A percentile compares a stretch with the other conserved stretches of the same genome.
These are phyloP conservation scores for Drosophila ohnishii DNA, from an alignment of 1,140 invertebrate species.

Conservation along the genomic window DNA sequence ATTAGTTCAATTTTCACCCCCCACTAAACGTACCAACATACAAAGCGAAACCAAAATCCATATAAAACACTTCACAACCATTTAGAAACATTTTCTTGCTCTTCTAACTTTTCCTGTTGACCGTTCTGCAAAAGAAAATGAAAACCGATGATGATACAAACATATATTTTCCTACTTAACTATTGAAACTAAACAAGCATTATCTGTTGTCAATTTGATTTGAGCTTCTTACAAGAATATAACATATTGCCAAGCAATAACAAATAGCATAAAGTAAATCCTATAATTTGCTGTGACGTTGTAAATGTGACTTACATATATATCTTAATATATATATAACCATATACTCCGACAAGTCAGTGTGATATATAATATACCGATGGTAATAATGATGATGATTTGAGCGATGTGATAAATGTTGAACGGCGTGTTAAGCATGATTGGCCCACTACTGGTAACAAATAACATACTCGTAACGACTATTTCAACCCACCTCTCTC, in stretches of 20 bases:
- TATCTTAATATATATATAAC: conserved; percentile 18
- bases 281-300: conserved; percentile 71
- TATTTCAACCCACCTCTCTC: conserved; percentile 49
- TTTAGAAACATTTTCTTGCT: conserved; percentile 52
- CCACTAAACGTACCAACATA: conserved; percentile 21
- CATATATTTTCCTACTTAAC: conserved; percentile 30
- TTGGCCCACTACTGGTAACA: conserved; percentile 83
- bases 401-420: conserved; percentile 76
- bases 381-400: conserved; percentile 62
- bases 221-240: conserved; percentile 58
- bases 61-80: conserved; percentile 30
- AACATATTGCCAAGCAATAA: conserved; percentile 12
- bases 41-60: conserved; percentile 12
- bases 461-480: conserved; percentile 59
- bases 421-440: conserved; percentile 80
- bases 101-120: conserved; percentile 78
- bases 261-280: conserved; percentile 50
- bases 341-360: conserved; percentile 34
- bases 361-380: conserved; percentile 28
- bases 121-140: conserved; percentile 74
- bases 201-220: conserved; percentile 69
- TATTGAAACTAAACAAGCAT: conserved; percentile 49
- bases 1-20: background rate
- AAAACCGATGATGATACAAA: conserved; percentile 37
- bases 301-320: conserved; percentile 61